Conservation (phyloP, 2,888 invertebrate species). For the Lochmaea crataegi region DNA sequence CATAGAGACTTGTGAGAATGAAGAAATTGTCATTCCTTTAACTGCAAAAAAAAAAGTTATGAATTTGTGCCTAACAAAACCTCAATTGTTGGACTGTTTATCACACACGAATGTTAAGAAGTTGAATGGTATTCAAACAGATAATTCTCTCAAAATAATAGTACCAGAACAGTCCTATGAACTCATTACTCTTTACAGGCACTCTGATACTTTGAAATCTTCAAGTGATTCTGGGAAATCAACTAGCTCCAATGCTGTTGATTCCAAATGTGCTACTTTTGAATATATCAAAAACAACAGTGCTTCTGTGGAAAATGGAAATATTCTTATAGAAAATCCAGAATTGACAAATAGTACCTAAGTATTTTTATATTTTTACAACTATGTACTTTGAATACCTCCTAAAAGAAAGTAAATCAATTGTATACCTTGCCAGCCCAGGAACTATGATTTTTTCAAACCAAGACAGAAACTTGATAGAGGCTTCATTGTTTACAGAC, state of each 20-base stretch:
- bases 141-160: slow-evolving; percentile 30
- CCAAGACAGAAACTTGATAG: no score
- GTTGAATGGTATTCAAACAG: slow-evolving; percentile 49
- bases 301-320: background rate
- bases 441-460: no score
- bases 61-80: slow-evolving; percentile 55
- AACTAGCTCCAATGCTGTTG: slow-evolving; percentile 45
- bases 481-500: no score
- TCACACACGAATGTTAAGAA: slow-evolving; percentile 34
- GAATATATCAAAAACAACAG: slow-evolving; percentile 63
- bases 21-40: slow-evolving; percentile 4
- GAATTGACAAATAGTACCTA: slow-evolving; percentile 1
- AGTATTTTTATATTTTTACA: slow-evolving; percentile 4
- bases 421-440: no score
- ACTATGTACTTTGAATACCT: no score
- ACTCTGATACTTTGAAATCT: slow-evolving; percentile 36
- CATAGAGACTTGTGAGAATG: background rate
- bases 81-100: slow-evolving; percentile 55
- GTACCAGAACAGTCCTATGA: slow-evolving; percentile 38
- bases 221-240: slow-evolving; percentile 32
- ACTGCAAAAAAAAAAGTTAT: slow-evolving; percentile 46
- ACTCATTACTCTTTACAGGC: slow-evolving; percentile 39
- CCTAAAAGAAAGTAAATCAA: no score
- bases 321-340: slow-evolving; percentile 7
- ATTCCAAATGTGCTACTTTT: slow-evolving; percentile 73